Evolutionary conservation across 2,888 invertebrate species (phyloP).

Genomic region (Sepiola atlantica): DNA sequence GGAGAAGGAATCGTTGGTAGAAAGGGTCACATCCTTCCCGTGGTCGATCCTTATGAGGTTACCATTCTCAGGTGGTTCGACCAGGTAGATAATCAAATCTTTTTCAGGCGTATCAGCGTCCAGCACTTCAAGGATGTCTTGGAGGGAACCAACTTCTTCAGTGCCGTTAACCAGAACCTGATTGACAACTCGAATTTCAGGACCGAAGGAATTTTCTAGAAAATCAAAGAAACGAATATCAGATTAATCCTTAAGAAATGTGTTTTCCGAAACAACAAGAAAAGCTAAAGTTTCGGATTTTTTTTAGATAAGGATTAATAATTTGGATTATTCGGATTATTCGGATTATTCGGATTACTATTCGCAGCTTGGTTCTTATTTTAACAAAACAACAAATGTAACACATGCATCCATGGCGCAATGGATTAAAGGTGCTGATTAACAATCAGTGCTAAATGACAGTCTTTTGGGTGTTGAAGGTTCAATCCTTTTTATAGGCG

Average conservation of each 20-base stretch:
- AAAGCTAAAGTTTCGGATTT: too few species aligned
- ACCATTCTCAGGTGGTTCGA: slow-evolving; percentile 57
- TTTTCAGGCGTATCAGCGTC: slow-evolving; percentile 62
- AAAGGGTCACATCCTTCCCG: slow-evolving; percentile 58
- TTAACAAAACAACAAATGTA: too few species aligned
- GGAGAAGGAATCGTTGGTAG: slow-evolving; percentile 57
- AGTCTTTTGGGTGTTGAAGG: too few species aligned
- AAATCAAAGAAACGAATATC: slow-evolving; percentile 24
- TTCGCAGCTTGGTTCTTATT: too few species aligned
- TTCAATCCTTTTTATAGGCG: too few species aligned
- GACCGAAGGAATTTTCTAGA: slow-evolving; percentile 58
- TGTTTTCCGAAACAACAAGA: too few species aligned
- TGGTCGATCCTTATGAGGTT: slow-evolving; percentile 56
- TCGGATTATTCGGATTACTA: too few species aligned
- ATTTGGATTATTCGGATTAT: too few species aligned
- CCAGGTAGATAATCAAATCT: slow-evolving; percentile 56
- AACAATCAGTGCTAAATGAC: too few species aligned
- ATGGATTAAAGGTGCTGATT: too few species aligned
- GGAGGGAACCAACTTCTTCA: slow-evolving; percentile 54
- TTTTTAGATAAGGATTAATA: too few species aligned
- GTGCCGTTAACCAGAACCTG: slow-evolving; percentile 58
- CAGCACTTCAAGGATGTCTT: slow-evolving; percentile 57
- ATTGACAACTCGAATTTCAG: slow-evolving; percentile 57
- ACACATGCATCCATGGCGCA: too few species aligned
- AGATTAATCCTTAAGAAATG: not conserved